phyloP scores from a whole-genome alignment of 2,797 vertebrate species.

The Cynodonichthys magdalenae region DNA sequence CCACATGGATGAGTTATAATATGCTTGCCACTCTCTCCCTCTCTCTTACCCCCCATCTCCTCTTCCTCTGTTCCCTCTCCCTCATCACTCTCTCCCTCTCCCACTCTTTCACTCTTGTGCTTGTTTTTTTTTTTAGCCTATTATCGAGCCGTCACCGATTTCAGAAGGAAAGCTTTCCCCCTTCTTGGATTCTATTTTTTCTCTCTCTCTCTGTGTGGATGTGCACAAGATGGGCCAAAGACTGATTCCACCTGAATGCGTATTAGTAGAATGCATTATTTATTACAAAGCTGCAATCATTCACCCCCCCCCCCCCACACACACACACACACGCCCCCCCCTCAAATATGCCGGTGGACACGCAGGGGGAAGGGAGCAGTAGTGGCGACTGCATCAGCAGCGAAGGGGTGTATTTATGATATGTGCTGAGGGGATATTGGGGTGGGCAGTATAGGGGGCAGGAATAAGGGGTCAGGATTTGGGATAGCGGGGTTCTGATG shows the following conservation, averaged over 20 bases:
- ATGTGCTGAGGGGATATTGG: conserved; percentile 33
- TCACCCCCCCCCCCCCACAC: no score
- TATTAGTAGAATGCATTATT: conserved; percentile 87
- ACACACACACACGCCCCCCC: no score
- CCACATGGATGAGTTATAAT: conserved; percentile 86
- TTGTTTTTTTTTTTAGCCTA: conserved; percentile 85
- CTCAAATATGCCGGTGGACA: conserved; percentile 67
- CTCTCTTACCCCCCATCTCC: conserved; percentile 60
- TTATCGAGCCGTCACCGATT: conserved; percentile 83
- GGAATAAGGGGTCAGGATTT: conserved; percentile 77
- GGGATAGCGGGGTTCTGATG: conserved; percentile 65
- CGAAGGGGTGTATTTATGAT: conserved; percentile 64
- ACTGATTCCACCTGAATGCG: conserved; percentile 77
- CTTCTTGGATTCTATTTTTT: conserved; percentile 62
- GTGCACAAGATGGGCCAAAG: conserved; percentile 66
- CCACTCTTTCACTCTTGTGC: conserved; percentile 74
- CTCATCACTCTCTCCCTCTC: conserved; percentile 59
- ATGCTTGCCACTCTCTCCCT: conserved; percentile 84
- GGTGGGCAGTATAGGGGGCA: conserved; percentile 17
- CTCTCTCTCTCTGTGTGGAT: conserved; percentile 41
- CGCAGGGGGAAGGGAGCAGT: conserved; percentile 58
- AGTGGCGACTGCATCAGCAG: conserved; percentile 56
- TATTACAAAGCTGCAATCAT: conserved; percentile 77
- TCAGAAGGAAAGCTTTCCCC: conserved; percentile 73
- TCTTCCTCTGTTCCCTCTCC: conserved; percentile 67